phyloP scores from a whole-genome alignment of 1,140 invertebrate genomes.

The Zaprionus ornatus region DNA sequence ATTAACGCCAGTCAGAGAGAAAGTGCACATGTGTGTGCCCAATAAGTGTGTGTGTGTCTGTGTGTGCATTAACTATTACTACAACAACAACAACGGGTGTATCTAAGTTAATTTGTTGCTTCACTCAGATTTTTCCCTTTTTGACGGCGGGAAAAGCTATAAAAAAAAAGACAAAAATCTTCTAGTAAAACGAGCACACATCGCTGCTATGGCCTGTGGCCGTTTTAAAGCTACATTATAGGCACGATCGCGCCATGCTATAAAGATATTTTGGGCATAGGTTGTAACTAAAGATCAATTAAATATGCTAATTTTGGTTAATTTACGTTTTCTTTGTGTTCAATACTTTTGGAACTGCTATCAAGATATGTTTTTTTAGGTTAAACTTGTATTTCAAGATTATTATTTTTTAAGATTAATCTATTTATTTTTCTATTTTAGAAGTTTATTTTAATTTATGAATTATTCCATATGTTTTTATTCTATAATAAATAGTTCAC shows the following conservation, averaged over 20 bases:
- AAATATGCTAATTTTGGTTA: not conserved
- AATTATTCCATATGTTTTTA: too few relatives aligned
- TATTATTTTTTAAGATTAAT: not conserved
- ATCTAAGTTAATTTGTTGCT: constrained; percentile 37
- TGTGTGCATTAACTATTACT: constrained; percentile 15
- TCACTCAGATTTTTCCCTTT: constrained; percentile 21
- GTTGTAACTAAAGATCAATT: not conserved
- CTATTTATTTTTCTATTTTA: not conserved
- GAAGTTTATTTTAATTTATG: too few relatives aligned
- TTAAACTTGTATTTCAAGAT: not conserved
- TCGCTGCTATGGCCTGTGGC: not conserved
- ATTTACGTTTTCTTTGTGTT: not conserved
- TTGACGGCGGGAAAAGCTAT: constrained; percentile 22
- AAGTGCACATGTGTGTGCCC: constrained; percentile 49
- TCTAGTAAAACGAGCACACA: constrained; percentile 24
- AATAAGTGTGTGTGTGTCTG: constrained; percentile 3
- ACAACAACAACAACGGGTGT: constrained; percentile 1
- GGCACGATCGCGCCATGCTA: not conserved
- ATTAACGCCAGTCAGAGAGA: constrained; percentile 73
- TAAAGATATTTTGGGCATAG: not conserved
- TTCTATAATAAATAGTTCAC: too few relatives aligned
- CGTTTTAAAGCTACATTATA: not conserved
- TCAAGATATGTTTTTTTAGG: not conserved
- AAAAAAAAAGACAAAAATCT: constrained; percentile 28
- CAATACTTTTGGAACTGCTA: not conserved